Evolutionary conservation across 2,888 invertebrate genomes (phyloP), one percentile per base, ranked within the genome.

Genomic region (Callosobruchus maculatus): DNA sequence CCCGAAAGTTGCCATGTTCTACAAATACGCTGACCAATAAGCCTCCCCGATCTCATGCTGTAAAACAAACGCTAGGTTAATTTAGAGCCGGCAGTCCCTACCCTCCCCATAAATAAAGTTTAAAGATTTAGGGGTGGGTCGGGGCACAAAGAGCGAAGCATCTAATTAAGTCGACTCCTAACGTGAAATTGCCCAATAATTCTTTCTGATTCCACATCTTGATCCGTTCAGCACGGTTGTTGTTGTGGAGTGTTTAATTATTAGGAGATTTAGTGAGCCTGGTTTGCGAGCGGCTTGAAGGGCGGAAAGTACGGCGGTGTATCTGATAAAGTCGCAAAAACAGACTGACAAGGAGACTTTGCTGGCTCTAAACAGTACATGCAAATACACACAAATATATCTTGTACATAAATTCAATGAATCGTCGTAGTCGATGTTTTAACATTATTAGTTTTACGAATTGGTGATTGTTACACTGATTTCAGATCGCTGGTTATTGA

Each of bases 131-230:
- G 73, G 68, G 73, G 70, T 73, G 71, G 70, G 67, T 49, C 49
- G 70, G 30, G 74, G 70, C 73, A 74, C 73, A 75, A 74, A 77
- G 75, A 76, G 78, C 78, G 76, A 78, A 78, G 77, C 77, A 79
- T 76, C 74, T 79, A 79, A 79, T 79, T 79, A 79, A 79, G 79
- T 78, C 78, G 70, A 74, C 76, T 73, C 49, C 77, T 79, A 75
- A 78, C 79, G 76, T 78, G 78, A 74, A 77, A 77, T 76, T 78
- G 78, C 76, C 75, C 77, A 77, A 78, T 78, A 78, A 76, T 78
- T 78, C 78, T 78, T 78, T 78, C 75, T 73, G 77, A 76, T 76
- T 77, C 74, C 74, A 76, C 74, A 76, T 76, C 77, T 76, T 78
- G 77, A 78, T 76, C 73, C 73, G 71, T 67, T 68, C 26, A 49